These are phyloP conservation scores for Arrhopalites spinosus DNA, from an alignment of 2,888 invertebrate species.

Conservation along the genomic window DNA sequence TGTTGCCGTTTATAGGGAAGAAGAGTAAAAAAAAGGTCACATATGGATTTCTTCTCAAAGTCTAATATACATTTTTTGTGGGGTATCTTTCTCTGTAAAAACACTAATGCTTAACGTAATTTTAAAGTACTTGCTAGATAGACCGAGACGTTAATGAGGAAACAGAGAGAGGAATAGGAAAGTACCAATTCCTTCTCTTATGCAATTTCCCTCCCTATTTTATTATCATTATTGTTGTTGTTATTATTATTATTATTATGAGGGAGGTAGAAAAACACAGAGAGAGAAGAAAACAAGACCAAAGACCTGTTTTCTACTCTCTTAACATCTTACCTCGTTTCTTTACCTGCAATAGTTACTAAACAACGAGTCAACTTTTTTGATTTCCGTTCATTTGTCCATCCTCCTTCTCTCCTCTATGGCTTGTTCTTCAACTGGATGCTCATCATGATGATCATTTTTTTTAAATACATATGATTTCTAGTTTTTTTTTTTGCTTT, in stretches of 20 bases:
- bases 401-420: too few species aligned
- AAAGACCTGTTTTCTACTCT: conserved; percentile 3
- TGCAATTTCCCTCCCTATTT: conserved; percentile 26
- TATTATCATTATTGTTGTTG: conserved; percentile 19
- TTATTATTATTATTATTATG: conserved; percentile 8
- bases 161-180: neutral
- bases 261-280: neutral
- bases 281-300: conserved; percentile 17
- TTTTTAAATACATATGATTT: too few species aligned
- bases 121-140: too few species aligned
- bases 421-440: too few species aligned
- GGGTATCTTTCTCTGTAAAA: neutral
- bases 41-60: neutral
- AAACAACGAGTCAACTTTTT: too few species aligned
- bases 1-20: neutral
- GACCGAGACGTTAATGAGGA: conserved; percentile 8
- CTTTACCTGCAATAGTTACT: neutral
- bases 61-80: too few species aligned
- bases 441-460: too few species aligned
- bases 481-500: too few species aligned
- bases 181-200: conserved; percentile 1
- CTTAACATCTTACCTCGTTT: too few species aligned
- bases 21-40: neutral
- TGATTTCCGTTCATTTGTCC: too few species aligned
- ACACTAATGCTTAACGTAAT: neutral